A percentile compares a stretch with the other conserved stretches of the same genome.
Evolutionary conservation across 2,888 invertebrate genomes (phyloP).

Genomic region (Cybosia mesomella): DNA sequence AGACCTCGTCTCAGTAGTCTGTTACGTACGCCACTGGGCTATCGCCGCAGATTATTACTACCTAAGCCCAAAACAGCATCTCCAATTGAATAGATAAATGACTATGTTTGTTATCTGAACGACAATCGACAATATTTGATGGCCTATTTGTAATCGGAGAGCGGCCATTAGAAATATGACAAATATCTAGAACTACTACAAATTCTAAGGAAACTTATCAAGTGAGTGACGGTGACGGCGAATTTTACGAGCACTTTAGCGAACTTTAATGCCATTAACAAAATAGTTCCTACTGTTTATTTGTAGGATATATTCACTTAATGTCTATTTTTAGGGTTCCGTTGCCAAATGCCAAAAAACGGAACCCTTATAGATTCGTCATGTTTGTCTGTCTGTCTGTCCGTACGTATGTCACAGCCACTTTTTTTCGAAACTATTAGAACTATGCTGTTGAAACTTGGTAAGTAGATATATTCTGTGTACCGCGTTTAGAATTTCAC

Average conservation of each 20-base stretch:
- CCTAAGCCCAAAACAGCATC: not conserved
- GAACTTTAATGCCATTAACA: constrained; percentile 11
- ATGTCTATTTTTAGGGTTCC: no score
- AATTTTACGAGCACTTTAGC: constrained; percentile 19
- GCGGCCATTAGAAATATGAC: constrained; percentile 15
- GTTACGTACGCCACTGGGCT: no score
- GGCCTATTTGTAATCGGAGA: constrained; percentile 5
- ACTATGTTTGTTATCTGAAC: constrained; percentile 5
- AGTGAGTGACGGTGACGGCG: constrained; percentile 14
- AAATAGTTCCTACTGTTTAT: not conserved
- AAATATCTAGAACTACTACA: constrained; percentile 8
- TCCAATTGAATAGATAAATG: constrained; percentile 1
- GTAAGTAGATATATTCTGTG: no score
- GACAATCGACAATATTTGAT: not conserved
- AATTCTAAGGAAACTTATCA: constrained; percentile 14
- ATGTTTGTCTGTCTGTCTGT: no score
- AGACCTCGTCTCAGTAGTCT: no score
- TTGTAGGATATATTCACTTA: not conserved
- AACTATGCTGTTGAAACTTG: no score
- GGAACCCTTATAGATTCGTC: no score
- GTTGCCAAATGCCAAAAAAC: no score
- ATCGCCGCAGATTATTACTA: not conserved
- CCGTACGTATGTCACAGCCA: no score
- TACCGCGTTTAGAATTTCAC: no score
- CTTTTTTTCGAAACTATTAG: no score